These are phyloP conservation scores for Borostomias antarcticus DNA, from an alignment of 2,797 vertebrate species.

Conservation along the genomic window DNA sequence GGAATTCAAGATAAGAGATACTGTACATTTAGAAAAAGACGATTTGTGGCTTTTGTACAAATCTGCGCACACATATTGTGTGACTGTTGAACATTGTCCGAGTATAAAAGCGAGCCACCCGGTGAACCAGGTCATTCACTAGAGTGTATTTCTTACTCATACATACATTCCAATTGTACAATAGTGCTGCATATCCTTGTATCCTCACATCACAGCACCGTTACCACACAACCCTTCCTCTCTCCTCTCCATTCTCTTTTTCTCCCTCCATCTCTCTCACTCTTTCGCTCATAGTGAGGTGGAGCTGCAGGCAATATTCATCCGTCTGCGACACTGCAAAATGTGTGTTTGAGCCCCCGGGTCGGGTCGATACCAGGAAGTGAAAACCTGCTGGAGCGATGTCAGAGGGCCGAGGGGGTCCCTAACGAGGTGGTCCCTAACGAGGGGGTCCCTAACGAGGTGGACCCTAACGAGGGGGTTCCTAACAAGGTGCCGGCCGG, in stretches of 20 bases:
- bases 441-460: constrained; percentile 39
- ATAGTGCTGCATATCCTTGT: background rate
- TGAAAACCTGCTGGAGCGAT: constrained; percentile 49
- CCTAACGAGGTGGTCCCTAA: constrained; percentile 38
- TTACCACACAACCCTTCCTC: background rate
- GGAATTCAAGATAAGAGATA: background rate
- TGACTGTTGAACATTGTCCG: no score
- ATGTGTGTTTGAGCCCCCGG: constrained; percentile 43
- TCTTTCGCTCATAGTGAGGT: constrained; percentile 13
- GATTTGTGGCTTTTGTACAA: background rate
- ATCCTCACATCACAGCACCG: background rate
- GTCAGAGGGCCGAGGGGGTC: constrained; percentile 38
- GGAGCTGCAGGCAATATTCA: no score
- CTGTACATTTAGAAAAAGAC: background rate
- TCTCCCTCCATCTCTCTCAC: constrained; percentile 17
- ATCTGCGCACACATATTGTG: background rate
- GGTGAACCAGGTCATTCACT: no score
- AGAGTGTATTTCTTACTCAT: background rate
- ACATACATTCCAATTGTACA: background rate
- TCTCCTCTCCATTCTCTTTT: background rate
- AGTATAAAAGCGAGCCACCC: no score
- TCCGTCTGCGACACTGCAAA: no score
- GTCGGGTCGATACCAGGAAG: constrained; percentile 43
- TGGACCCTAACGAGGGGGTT: no score
- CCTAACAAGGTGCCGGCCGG: constrained; percentile 25